Percentiles rank a stretch among this genome's conserved stretches.
Conservation (phyloP, 2,888 invertebrate species). For the Acrobasis consociella region DNA sequence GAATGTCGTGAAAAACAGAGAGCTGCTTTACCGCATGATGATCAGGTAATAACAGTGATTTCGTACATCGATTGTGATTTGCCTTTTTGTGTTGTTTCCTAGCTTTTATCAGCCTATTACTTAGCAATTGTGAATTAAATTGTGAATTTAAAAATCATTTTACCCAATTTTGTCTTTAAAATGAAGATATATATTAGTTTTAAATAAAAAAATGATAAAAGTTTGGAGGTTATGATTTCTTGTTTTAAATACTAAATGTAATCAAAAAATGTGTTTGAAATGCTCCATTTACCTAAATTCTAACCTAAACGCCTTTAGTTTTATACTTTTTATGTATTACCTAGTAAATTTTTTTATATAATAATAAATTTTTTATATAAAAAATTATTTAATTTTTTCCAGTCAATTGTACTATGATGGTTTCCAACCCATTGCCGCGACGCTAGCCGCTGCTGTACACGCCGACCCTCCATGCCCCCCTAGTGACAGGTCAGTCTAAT, state of each 20-base stretch:
- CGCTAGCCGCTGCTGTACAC: constrained; percentile 91
- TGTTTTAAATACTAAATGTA: background rate
- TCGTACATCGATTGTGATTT: background rate
- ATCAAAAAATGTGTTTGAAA: background rate
- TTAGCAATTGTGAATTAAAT: background rate
- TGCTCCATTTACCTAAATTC: background rate
- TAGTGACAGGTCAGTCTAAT: constrained; percentile 87
- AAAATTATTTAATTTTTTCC: too few relatives aligned
- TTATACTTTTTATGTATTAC: too few relatives aligned
- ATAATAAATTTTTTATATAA: too few relatives aligned
- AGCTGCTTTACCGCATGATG: constrained; percentile 94
- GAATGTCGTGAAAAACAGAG: constrained; percentile 94
- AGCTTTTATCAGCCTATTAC: background rate
- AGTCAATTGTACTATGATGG: constrained; percentile 99
- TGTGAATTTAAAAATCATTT: background rate
- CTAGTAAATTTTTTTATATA: constrained; percentile 45
- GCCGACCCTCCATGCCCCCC: constrained; percentile 97
- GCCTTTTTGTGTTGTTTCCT: background rate
- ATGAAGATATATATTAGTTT: background rate
- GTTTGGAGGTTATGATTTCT: constrained; percentile 13
- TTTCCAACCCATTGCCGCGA: constrained; percentile 94
- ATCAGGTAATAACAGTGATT: constrained; percentile 86
- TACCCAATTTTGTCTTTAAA: background rate
- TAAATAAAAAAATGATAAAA: background rate
- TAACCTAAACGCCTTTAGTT: background rate